phyloP scores from a whole-genome alignment of 2,113 vertebrate genomes.

The Caranx ignobilis region DNA sequence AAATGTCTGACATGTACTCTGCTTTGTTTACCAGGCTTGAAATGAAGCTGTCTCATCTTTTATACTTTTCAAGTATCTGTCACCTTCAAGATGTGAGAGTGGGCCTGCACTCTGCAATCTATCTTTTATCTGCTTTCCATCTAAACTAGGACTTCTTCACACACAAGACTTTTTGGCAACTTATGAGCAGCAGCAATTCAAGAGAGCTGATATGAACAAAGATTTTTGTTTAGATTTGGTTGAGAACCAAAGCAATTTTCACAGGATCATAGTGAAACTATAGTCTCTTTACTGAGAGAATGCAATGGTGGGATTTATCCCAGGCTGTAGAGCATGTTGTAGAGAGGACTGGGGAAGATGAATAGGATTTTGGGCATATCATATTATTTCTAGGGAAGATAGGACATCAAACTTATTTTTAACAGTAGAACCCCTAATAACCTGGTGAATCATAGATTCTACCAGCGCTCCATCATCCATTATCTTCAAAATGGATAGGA shows the following conservation, averaged over 20 bases:
- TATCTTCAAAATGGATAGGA: constrained; percentile 45
- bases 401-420: constrained; percentile 45
- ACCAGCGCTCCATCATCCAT: constrained; percentile 27
- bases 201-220: not conserved
- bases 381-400: constrained; percentile 31
- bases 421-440: constrained; percentile 3
- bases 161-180: constrained; percentile 11
- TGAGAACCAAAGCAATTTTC: constrained; percentile 31
- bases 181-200: not conserved
- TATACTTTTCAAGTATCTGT: constrained; percentile 32
- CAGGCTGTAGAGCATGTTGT: constrained; percentile 6
- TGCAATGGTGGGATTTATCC: constrained; percentile 48
- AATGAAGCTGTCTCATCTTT: constrained; percentile 39
- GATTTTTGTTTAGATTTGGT: not conserved
- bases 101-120: not conserved
- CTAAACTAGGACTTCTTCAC: not conserved
- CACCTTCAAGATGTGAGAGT: constrained; percentile 15
- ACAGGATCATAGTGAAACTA: constrained; percentile 42
- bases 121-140: constrained; percentile 19
- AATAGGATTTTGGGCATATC: constrained; percentile 28
- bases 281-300: constrained; percentile 46
- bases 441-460: not conserved
- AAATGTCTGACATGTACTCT: constrained; percentile 45
- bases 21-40: constrained; percentile 55
- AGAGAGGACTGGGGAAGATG: constrained; percentile 27